Conservation (phyloP, 2,888 invertebrate species). For the Prenolepis imparis region DNA sequence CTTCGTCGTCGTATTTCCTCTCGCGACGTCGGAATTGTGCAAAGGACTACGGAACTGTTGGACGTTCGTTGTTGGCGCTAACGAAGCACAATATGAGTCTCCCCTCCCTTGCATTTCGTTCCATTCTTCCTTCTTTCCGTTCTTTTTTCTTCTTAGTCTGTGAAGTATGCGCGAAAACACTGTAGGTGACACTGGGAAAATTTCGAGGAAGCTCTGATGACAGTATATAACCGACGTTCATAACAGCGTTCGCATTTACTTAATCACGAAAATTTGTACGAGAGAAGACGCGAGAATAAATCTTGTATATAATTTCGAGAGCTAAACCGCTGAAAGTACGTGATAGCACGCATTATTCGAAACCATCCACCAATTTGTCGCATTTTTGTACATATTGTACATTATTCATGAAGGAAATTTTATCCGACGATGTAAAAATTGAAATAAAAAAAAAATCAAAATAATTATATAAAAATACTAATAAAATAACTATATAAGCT, state of each 20-base stretch:
- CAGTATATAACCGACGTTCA: neutral
- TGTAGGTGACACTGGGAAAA: neutral
- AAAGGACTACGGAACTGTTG: constrained; percentile 37
- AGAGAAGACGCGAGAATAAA: neutral
- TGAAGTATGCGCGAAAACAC: neutral
- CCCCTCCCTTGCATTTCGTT: neutral
- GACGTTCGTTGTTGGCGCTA: constrained; percentile 52
- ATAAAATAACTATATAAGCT: neutral
- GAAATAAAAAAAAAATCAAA: neutral
- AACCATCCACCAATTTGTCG: neutral
- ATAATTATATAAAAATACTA: neutral
- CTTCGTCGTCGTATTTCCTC: constrained; percentile 45
- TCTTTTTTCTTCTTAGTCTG: neutral
- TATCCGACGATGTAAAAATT: neutral
- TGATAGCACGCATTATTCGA: neutral
- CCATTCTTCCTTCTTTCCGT: neutral
- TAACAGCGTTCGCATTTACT: neutral
- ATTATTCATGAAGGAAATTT: neutral
- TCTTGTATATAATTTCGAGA: constrained; percentile 9
- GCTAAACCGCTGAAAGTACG: neutral
- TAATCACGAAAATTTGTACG: neutral
- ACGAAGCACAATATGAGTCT: constrained; percentile 30
- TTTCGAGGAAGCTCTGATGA: neutral
- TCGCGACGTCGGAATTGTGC: constrained; percentile 61
- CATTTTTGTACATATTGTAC: neutral